Conservation (phyloP, 2,113 vertebrate species). For the Limnothrissa miodon region DNA sequence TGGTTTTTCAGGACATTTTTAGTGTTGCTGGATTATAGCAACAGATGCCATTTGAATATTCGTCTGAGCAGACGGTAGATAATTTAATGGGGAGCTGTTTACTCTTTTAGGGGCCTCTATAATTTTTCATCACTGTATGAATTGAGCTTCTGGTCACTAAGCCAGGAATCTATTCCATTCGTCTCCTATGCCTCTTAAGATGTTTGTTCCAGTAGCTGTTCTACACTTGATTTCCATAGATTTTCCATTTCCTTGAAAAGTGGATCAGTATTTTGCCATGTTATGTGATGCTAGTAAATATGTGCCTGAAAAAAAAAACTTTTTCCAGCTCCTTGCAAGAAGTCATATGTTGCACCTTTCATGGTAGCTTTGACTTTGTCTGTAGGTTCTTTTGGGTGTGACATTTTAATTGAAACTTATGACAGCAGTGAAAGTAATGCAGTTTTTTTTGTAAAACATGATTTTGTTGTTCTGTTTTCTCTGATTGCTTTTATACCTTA, state of each 20-base stretch:
- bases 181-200: neutral
- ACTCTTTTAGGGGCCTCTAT: neutral
- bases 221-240: neutral
- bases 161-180: neutral
- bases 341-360: too few relatives aligned
- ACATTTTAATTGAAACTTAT: too few relatives aligned
- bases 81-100: neutral
- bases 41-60: slow-evolving; percentile 1
- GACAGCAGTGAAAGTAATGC: too few relatives aligned
- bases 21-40: neutral
- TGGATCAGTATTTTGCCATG: too few relatives aligned
- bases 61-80: neutral
- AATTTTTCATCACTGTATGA: neutral
- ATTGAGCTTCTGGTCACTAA: neutral
- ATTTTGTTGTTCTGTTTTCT: slow-evolving; percentile 27
- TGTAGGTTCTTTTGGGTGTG: too few relatives aligned
- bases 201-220: neutral
- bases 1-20: neutral
- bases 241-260: too few relatives aligned
- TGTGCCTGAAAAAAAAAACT: too few relatives aligned
- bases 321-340: too few relatives aligned
- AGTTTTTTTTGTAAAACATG: too few relatives aligned
- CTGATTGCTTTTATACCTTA: slow-evolving; percentile 1
- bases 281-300: too few relatives aligned
- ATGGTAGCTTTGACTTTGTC: too few relatives aligned